Conservation (phyloP, 2,888 invertebrate genomes). For the Standfussiana lucernea region DNA sequence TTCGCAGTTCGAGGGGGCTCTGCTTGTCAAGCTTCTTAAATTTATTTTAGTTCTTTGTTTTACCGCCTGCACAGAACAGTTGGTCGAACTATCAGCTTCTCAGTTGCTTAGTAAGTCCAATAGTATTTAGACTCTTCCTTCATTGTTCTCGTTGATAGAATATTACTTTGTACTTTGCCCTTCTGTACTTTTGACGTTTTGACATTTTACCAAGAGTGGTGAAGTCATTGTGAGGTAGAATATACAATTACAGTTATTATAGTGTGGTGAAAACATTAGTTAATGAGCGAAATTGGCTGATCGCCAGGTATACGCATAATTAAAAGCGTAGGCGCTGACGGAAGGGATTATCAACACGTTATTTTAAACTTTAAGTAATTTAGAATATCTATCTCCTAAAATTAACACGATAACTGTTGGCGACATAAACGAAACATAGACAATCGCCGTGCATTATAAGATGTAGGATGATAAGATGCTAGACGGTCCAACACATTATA, state of each 20-base stretch:
- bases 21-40: no score
- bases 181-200: not conserved
- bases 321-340: conserved; percentile 21
- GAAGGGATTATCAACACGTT: not conserved
- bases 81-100: no score
- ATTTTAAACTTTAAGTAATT: conserved; percentile 1
- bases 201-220: not conserved
- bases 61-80: no score
- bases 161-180: no score
- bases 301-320: conserved; percentile 15
- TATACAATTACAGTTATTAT: not conserved
- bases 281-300: conserved; percentile 28
- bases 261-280: not conserved
- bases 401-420: not conserved
- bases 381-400: not conserved
- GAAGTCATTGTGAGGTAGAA: not conserved
- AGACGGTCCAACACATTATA: not conserved
- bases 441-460: not conserved
- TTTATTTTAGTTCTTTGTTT: no score
- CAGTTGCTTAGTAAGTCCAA: no score
- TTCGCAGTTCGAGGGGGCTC: no score
- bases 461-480: not conserved
- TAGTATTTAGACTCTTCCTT: no score
- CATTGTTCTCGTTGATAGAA: no score
- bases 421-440: no score